phyloP scores from a whole-genome alignment of 2,797 vertebrate genomes.

The Prunella strophiata region DNA sequence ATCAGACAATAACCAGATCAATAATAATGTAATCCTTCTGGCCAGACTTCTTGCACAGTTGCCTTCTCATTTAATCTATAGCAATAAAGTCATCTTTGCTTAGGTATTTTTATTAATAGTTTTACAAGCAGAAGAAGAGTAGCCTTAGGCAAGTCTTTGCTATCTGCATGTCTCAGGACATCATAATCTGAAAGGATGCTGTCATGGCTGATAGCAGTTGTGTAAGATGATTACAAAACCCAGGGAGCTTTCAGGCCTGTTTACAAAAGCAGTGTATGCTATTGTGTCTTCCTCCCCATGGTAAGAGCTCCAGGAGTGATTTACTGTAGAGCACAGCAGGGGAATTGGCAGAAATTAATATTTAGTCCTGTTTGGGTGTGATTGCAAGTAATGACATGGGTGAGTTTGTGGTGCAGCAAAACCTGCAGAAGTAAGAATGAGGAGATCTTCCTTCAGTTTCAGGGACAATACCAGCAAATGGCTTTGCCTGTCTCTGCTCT shows the following conservation, averaged over 20 bases:
- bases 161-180: slow-evolving; percentile 34
- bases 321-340: not conserved
- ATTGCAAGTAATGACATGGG: not conserved
- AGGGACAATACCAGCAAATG: not conserved
- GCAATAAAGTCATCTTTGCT: not conserved
- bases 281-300: not conserved
- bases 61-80: slow-evolving; percentile 27
- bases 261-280: not conserved
- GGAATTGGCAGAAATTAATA: not conserved
- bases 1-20: slow-evolving; percentile 10
- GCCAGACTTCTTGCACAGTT: not conserved
- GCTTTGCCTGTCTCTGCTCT: not conserved
- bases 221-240: not conserved
- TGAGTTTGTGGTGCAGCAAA: not conserved
- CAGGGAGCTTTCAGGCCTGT: slow-evolving; percentile 25
- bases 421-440: not conserved
- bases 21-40: slow-evolving; percentile 19
- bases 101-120: slow-evolving; percentile 51
- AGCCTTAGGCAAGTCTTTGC: slow-evolving; percentile 36
- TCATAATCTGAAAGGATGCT: slow-evolving; percentile 46
- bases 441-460: not conserved
- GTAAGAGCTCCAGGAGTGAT: not conserved
- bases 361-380: not conserved
- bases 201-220: slow-evolving; percentile 26
- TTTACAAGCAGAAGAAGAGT: slow-evolving; percentile 48